Conservation (phyloP, 2,113 vertebrate species). For the Cyanistes caeruleus region DNA sequence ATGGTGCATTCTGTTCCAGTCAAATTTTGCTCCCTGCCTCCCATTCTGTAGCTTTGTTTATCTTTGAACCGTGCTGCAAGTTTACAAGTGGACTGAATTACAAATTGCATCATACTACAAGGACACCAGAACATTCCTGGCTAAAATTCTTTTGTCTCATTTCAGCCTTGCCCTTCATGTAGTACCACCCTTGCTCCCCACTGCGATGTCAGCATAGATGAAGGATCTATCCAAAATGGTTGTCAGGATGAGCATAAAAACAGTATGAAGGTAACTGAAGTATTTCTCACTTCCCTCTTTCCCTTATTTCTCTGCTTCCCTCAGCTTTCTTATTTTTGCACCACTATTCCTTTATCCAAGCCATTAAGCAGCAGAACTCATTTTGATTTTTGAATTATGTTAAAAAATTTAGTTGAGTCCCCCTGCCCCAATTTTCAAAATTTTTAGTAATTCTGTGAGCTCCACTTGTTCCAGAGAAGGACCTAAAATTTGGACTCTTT, state of each 20-base stretch:
- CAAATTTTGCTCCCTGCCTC: slow-evolving; percentile 5
- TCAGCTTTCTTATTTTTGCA: neutral
- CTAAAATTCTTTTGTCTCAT: slow-evolving; percentile 58
- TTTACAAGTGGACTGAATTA: neutral
- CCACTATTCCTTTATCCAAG: neutral
- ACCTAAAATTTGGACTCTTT: neutral
- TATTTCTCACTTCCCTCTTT: slow-evolving; percentile 1
- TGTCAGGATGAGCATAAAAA: slow-evolving; percentile 86
- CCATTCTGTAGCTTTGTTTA: slow-evolving; percentile 46
- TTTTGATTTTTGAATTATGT: neutral
- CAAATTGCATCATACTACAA: neutral
- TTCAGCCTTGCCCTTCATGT: slow-evolving; percentile 86
- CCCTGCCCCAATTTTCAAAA: neutral
- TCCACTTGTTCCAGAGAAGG: neutral
- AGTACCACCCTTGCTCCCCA: slow-evolving; percentile 76
- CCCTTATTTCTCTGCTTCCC: neutral
- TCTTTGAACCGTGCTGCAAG: neutral
- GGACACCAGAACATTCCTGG: neutral
- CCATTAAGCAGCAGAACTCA: neutral
- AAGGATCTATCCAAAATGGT: slow-evolving; percentile 81
- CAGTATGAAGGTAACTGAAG: slow-evolving; percentile 80
- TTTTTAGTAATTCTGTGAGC: neutral
- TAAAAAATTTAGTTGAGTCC: neutral
- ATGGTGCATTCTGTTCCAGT: slow-evolving; percentile 21
- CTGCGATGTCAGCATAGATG: slow-evolving; percentile 78